Conservation (phyloP, 2,888 invertebrate genomes). For the Cremastinae sp. region DNA sequence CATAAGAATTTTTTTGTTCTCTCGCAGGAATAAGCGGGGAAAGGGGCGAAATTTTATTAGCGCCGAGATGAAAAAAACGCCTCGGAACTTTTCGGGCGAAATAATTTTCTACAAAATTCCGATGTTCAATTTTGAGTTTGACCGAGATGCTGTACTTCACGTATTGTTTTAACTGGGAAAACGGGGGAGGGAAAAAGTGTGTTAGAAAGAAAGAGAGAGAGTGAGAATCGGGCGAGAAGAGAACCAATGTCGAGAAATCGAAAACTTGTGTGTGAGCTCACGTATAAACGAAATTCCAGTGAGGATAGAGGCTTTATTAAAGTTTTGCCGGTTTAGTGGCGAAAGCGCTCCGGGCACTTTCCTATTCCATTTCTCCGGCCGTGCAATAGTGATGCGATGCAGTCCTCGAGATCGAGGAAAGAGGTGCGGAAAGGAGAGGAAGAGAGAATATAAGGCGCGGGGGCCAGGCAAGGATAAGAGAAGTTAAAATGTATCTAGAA, state of each 20-base stretch:
- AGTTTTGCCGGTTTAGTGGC: slow-evolving; percentile 61
- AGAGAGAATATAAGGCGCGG: slow-evolving; percentile 2
- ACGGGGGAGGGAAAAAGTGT: neutral
- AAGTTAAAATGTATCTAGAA: slow-evolving; percentile 49
- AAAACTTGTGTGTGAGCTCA: slow-evolving; percentile 20
- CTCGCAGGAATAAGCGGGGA: no score
- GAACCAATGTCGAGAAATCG: slow-evolving; percentile 17
- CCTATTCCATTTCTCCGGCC: slow-evolving; percentile 72
- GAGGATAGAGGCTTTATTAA: slow-evolving; percentile 62
- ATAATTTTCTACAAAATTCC: no score
- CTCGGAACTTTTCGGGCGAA: no score
- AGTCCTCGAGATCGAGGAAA: slow-evolving; percentile 59
- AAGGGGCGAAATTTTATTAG: no score
- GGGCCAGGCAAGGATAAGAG: slow-evolving; percentile 14
- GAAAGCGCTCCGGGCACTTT: slow-evolving; percentile 59
- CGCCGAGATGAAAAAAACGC: no score
- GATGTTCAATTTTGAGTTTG: no score
- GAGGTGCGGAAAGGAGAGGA: slow-evolving; percentile 16
- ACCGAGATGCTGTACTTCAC: no score
- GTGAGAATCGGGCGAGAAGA: slow-evolving; percentile 13
- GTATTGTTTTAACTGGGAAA: neutral
- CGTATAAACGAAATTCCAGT: slow-evolving; percentile 21
- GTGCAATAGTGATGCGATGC: slow-evolving; percentile 73
- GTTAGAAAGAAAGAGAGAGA: no score
- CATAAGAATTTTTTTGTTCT: no score